Evolutionary conservation across 2,888 invertebrate species (phyloP).

Genomic region (Catonia carolina): DNA sequence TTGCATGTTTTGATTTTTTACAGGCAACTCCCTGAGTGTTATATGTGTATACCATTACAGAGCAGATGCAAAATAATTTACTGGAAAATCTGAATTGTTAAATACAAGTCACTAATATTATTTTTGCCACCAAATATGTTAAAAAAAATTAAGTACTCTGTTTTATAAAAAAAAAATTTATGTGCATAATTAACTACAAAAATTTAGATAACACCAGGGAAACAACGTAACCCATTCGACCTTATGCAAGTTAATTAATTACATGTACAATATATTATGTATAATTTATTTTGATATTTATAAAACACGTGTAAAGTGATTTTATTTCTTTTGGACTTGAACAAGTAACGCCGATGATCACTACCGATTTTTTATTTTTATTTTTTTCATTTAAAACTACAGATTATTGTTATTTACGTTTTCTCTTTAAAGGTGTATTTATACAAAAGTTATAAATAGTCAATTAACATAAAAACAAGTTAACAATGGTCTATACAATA

Average conservation of each 20-base stretch:
- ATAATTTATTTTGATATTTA: neutral
- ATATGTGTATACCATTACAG: neutral
- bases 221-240: slow-evolving; percentile 5
- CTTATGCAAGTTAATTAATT: slow-evolving; percentile 2
- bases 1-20: slow-evolving; percentile 8
- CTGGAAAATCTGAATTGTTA: no score
- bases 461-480: slow-evolving; percentile 20
- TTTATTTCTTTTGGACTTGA: neutral
- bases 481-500: slow-evolving; percentile 26
- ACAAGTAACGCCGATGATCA: neutral
- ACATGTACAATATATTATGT: no score
- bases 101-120: no score
- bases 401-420: slow-evolving; percentile 2
- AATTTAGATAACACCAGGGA: slow-evolving; percentile 6
- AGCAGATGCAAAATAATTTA: no score
- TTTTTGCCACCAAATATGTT: no score
- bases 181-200: slow-evolving; percentile 1
- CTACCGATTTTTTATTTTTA: slow-evolving; percentile 4
- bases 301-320: slow-evolving; percentile 13
- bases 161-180: no score
- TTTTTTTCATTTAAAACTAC: slow-evolving; percentile 6
- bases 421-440: slow-evolving; percentile 15
- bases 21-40: slow-evolving; percentile 10
- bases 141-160: no score
- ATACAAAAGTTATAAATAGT: slow-evolving; percentile 24